Conservation (phyloP, 2,888 invertebrate genomes). For the Celastrina argiolus region DNA sequence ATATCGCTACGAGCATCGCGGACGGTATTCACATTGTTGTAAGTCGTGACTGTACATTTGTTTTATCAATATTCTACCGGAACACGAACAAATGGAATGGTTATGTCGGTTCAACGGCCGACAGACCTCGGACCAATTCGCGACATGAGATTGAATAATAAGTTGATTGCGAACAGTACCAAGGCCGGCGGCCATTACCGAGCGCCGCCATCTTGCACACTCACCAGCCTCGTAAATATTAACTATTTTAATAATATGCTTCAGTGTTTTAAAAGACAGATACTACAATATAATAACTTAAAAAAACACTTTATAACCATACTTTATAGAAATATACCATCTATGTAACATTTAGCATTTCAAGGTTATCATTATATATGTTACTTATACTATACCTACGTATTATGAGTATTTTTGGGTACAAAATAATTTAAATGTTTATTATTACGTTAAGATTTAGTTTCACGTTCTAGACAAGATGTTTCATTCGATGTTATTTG, state of each 20-base stretch:
- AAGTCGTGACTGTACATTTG: conserved; percentile 19
- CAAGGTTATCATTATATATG: background rate
- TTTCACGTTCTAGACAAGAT: background rate
- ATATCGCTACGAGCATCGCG: conserved; percentile 10
- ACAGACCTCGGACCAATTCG: conserved; percentile 75
- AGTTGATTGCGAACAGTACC: conserved; percentile 70
- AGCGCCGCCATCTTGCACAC: conserved; percentile 61
- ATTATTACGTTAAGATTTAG: background rate
- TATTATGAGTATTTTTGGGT: too few relatives aligned
- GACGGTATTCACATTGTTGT: background rate
- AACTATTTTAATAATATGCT: background rate
- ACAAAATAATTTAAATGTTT: too few relatives aligned
- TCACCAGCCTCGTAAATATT: conserved; percentile 43
- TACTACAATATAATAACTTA: background rate
- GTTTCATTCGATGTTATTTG: background rate
- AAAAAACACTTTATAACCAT: background rate
- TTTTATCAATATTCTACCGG: conserved; percentile 23
- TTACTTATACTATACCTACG: too few relatives aligned
- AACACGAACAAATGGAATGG: conserved; percentile 45
- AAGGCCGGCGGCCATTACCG: conserved; percentile 71
- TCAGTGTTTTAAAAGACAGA: background rate
- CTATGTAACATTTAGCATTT: background rate
- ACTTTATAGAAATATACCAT: background rate
- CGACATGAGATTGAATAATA: conserved; percentile 78
- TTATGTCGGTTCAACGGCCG: conserved; percentile 62